These are phyloP conservation scores for Chymomyza fuscimana DNA, from an alignment of 2,888 invertebrate genomes.

Conservation along the genomic window DNA sequence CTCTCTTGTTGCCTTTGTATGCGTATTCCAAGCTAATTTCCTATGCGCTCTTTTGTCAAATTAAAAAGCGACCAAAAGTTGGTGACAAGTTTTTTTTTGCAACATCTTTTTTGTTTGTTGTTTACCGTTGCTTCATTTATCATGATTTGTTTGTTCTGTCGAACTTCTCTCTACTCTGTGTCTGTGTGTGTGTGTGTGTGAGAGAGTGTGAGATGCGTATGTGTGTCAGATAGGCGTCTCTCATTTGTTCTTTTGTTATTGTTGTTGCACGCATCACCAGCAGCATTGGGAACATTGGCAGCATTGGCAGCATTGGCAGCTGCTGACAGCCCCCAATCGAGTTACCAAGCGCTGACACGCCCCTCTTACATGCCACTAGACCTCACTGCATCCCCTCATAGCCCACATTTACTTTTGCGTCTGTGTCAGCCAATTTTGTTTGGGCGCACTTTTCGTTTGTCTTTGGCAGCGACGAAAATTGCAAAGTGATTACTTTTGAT, in stretches of 20 bases:
- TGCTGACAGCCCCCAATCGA: slow-evolving; percentile 54
- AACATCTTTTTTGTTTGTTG: slow-evolving; percentile 37
- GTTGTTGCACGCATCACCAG: slow-evolving; percentile 41
- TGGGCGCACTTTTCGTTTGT: slow-evolving; percentile 66
- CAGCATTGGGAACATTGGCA: slow-evolving; percentile 38
- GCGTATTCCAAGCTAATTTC: slow-evolving; percentile 57
- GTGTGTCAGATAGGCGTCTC: slow-evolving; percentile 54
- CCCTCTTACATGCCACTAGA: not conserved
- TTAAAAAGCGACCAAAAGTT: slow-evolving; percentile 56
- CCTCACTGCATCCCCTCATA: slow-evolving; percentile 22
- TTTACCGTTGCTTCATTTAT: slow-evolving; percentile 72
- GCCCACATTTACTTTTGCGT: slow-evolving; percentile 47
- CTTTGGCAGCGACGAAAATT: slow-evolving; percentile 59
- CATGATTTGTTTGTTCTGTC: slow-evolving; percentile 71
- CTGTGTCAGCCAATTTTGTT: slow-evolving; percentile 58
- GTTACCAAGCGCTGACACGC: slow-evolving; percentile 5
- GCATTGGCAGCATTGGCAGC: slow-evolving; percentile 46
- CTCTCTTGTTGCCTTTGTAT: not conserved
- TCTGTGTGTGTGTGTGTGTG: slow-evolving; percentile 20
- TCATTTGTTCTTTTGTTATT: slow-evolving; percentile 34
- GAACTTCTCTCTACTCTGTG: slow-evolving; percentile 48
- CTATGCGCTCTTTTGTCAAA: slow-evolving; percentile 64
- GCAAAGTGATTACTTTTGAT: slow-evolving; percentile 75
- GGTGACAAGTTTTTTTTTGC: not conserved
- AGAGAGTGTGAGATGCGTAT: slow-evolving; percentile 59